Evolutionary conservation across 2,113 vertebrate genomes (phyloP).

Genomic region (Cairina moschata): DNA sequence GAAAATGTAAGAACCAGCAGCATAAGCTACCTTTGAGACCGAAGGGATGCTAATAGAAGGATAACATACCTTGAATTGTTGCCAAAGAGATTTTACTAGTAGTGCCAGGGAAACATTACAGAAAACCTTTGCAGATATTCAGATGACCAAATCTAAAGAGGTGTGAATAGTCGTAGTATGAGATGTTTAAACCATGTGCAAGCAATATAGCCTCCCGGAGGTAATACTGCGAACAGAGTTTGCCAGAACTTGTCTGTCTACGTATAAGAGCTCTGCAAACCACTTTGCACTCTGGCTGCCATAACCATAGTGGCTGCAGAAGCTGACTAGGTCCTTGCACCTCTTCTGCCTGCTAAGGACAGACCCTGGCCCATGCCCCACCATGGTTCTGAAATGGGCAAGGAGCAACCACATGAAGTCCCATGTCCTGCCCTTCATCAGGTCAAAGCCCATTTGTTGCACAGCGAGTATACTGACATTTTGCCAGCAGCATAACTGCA

Average conservation of each 20-base stretch:
- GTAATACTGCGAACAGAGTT: neutral
- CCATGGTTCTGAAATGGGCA: neutral
- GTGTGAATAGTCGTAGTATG: neutral
- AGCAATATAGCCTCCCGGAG: neutral
- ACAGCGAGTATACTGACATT: rapidly evolving
- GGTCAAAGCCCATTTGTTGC: neutral
- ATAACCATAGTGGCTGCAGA: neutral
- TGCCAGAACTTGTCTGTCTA: neutral
- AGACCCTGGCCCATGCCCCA: neutral
- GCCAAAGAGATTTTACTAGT: neutral
- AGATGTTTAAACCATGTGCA: neutral
- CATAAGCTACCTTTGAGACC: neutral
- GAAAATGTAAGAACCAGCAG: neutral
- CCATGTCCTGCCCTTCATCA: neutral
- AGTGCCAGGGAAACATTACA: neutral
- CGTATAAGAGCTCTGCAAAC: neutral
- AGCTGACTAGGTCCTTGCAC: neutral
- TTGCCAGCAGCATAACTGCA: neutral
- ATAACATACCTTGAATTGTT: neutral
- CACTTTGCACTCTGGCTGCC: neutral
- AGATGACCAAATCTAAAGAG: neutral
- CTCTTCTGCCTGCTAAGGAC: neutral
- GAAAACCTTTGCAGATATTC: neutral
- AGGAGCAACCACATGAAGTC: rapidly evolving
- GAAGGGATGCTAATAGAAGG: neutral